Percentiles rank a stretch among this genome's conserved stretches.
These are phyloP conservation scores for Nycticorax nycticorax DNA, from an alignment of 2,113 vertebrate genomes.

Conservation along the genomic window DNA sequence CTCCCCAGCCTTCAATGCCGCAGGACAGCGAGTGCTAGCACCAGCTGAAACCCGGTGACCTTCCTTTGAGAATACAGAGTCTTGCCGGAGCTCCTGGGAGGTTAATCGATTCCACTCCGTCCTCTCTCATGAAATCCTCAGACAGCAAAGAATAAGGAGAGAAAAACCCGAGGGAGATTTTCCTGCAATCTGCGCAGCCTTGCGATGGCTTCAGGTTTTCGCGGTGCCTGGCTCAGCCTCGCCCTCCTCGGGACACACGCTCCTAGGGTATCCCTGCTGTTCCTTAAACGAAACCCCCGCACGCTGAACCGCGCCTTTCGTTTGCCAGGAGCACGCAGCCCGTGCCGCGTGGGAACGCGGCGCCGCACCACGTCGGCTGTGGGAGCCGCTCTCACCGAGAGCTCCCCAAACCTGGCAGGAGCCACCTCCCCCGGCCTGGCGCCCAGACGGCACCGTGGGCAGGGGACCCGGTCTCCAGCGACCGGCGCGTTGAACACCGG, in stretches of 20 bases:
- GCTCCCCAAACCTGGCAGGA: too few relatives aligned
- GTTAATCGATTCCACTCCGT: conserved; percentile 62
- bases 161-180: conserved; percentile 33
- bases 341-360: neutral
- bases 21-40: conserved; percentile 52
- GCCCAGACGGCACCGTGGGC: neutral
- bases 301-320: neutral
- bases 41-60: conserved; percentile 48
- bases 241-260: neutral
- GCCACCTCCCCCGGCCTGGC: neutral
- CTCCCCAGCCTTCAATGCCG: conserved; percentile 51
- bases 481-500: neutral
- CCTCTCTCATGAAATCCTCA: neutral
- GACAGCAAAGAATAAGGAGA: conserved; percentile 30
- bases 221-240: neutral
- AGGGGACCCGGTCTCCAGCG: neutral
- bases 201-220: neutral
- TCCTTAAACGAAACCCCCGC: fast-evolving
- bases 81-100: conserved; percentile 49
- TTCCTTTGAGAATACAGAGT: conserved; percentile 60
- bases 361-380: too few relatives aligned
- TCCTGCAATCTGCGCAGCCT: neutral
- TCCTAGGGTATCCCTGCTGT: neutral
- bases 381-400: too few relatives aligned
- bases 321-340: neutral